These are phyloP conservation scores for Dicentrarchus labrax DNA, from an alignment of 2,113 vertebrate species.

Conservation along the genomic window DNA sequence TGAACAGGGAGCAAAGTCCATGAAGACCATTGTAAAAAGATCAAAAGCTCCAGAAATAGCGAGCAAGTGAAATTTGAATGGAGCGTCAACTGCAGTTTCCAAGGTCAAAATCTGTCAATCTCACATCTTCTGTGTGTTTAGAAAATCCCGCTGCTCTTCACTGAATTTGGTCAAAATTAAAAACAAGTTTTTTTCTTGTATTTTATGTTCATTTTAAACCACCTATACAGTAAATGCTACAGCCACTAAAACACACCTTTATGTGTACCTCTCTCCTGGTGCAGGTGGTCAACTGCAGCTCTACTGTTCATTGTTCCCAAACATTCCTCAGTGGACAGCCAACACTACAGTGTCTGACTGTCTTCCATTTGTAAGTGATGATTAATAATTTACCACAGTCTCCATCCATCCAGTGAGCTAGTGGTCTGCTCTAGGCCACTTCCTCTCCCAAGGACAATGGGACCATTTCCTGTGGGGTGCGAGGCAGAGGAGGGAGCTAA, in stretches of 20 bases:
- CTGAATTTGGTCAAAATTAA: not conserved
- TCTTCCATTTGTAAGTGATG: constrained; percentile 59
- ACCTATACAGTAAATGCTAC: not conserved
- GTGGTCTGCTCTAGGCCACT: constrained; percentile 69
- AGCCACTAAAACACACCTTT: not conserved
- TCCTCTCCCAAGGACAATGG: constrained; percentile 80
- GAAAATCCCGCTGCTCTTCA: not conserved
- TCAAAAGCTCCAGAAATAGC: not conserved
- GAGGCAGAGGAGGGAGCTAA: constrained; percentile 25
- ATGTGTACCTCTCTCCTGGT: not conserved
- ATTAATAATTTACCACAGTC: constrained; percentile 77
- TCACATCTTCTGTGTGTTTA: not conserved
- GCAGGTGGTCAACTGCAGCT: constrained; percentile 37
- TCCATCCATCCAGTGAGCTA: constrained; percentile 54
- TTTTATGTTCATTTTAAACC: not conserved
- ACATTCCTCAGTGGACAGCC: constrained; percentile 33
- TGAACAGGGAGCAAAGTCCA: not conserved
- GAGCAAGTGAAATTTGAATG: not conserved
- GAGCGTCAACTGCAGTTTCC: not conserved
- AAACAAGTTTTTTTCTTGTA: not conserved
- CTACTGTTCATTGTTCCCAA: constrained; percentile 44
- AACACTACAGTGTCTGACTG: constrained; percentile 18
- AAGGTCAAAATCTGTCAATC: not conserved
- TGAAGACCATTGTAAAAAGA: not conserved
- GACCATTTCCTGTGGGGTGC: constrained; percentile 70